Base-by-base conservation (phyloP, 1,140 invertebrate genomes). In the Saccostrea glomerata region DNA sequence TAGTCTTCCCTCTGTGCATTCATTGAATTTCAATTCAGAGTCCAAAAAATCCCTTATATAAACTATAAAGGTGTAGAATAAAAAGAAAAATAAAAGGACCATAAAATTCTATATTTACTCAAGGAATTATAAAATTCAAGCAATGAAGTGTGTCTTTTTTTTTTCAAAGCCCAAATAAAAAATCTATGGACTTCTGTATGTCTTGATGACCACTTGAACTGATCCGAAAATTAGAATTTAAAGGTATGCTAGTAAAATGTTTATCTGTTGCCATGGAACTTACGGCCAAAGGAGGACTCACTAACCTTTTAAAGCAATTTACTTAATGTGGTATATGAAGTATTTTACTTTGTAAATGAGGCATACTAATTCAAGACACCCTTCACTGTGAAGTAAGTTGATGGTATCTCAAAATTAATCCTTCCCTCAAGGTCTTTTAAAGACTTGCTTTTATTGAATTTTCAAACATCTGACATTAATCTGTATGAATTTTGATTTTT, bases 281-380 rank as follows among this genome's bases (percentile, higher is more conserved):
- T 30, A 6, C 13, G 2, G 30, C 11, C 70, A 23, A 36, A 63
- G n/a, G 60, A 25, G 25, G 23, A 77, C 70, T 77, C 30, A 13
- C 12, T 36, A 12, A 77, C 70, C 70, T 77, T 77, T 36, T 30
- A 25, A 77, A 77, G 70, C 70, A 77, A 77, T 77, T 77, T 77
- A 30, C 70, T 77, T 36, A 77, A 63, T 36, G 25, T 15, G 70
- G 11, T 13, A 77, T 77, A 30, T 36, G 25, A 77, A 77, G 70
- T 77, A 77, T 77, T 77, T 77, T 77, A 77, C 25, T 77, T 12
- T 30, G 13, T 15, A 77, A 77, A 77, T 77, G 70, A 30, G 23
- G 23, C 70, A 77, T 77, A 77, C 70, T 77, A 77, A 77, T 77
- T 77, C 70, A 36, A 23, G 13, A 77, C 70, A 30, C 70, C 70